Conservation (phyloP, 2,113 vertebrate genomes). For the Scolopax mira region DNA sequence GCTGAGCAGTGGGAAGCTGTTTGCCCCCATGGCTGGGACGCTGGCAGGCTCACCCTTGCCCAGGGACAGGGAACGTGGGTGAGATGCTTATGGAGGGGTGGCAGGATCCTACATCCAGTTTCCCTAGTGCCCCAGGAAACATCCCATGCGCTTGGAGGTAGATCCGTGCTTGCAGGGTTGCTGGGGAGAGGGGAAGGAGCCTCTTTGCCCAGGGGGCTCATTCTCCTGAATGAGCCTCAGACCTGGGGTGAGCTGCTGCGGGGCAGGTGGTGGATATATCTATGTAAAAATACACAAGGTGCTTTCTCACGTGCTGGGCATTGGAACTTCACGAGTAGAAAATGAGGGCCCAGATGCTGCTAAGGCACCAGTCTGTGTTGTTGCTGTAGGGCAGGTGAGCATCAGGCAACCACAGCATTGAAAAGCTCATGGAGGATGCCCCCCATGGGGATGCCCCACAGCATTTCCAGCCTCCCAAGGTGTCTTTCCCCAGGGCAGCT, state of each 20-base stretch:
- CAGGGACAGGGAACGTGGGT: rapidly evolving
- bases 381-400: rapidly evolving
- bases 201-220: not conserved
- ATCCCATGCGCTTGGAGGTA: not conserved
- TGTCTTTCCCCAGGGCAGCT: rapidly evolving
- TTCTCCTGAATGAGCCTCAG: not conserved
- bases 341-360: not conserved
- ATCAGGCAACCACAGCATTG: rapidly evolving
- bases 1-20: not conserved
- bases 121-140: rapidly evolving
- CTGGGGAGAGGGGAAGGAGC: not conserved
- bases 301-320: not conserved
- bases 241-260: not conserved
- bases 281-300: not conserved
- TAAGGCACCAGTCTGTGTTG: not conserved
- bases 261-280: not conserved
- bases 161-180: not conserved
- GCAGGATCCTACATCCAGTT: not conserved
- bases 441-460: not conserved
- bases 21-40: not conserved
- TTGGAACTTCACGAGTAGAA: not conserved
- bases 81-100: not conserved
- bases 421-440: not conserved
- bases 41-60: not conserved
- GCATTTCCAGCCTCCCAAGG: rapidly evolving